These are phyloP conservation scores for Anticlea derivata DNA, from an alignment of 2,888 invertebrate species.

Conservation along the genomic window DNA sequence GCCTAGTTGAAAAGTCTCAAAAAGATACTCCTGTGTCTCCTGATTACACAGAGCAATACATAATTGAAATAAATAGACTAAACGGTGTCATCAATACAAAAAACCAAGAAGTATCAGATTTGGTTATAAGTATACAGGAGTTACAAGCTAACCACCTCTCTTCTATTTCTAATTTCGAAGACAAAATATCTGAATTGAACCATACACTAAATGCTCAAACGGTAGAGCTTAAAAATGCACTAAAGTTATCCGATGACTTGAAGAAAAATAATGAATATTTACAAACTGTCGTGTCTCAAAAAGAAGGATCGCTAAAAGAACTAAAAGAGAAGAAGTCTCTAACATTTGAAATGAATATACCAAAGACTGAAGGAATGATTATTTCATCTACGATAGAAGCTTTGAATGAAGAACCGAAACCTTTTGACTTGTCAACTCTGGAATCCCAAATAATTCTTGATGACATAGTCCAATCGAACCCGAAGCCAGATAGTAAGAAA, in stretches of 20 bases:
- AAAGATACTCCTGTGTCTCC: conserved; percentile 47
- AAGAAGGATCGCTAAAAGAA: conserved; percentile 66
- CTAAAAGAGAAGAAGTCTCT: conserved; percentile 66
- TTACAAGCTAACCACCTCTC: conserved; percentile 52
- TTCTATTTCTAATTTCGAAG: conserved; percentile 52
- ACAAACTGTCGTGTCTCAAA: conserved; percentile 51
- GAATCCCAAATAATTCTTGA: conserved; percentile 74
- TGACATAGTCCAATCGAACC: conserved; percentile 33
- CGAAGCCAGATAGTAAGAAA: conserved; percentile 33
- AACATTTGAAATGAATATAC: conserved; percentile 76
- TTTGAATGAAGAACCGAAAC: conserved; percentile 52
- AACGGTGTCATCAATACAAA: conserved; percentile 77
- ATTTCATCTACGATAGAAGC: conserved; percentile 77
- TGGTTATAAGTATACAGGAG: conserved; percentile 54
- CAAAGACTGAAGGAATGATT: conserved; percentile 78
- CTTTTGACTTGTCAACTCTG: conserved; percentile 56
- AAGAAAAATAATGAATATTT: conserved; percentile 56
- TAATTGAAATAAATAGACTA: conserved; percentile 83
- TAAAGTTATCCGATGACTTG: conserved; percentile 46
- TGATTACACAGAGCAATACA: conserved; percentile 77
- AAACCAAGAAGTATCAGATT: conserved; percentile 72
- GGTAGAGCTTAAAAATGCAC: conserved; percentile 45
- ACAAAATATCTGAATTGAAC: conserved; percentile 62
- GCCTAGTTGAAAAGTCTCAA: conserved; percentile 51
- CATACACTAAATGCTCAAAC: conserved; percentile 48